Evolutionary conservation across 2,113 vertebrate species (phyloP).

Genomic region (Sardina pilchardus): DNA sequence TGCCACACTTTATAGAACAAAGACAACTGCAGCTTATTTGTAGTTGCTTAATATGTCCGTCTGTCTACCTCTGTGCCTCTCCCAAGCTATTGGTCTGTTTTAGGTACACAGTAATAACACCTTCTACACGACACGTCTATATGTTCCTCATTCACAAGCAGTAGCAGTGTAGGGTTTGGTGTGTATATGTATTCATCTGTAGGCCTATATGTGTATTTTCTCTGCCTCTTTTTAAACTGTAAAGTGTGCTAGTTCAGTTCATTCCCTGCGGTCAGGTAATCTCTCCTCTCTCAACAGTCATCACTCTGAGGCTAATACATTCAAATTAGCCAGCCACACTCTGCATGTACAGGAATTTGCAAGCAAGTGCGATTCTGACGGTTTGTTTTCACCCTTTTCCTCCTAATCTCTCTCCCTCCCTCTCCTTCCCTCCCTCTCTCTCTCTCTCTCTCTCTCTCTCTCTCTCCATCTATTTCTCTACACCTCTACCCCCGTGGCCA

Average conservation of each 20-base stretch:
- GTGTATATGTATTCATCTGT: background rate
- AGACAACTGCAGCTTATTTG: background rate
- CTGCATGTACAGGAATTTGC: constrained; percentile 61
- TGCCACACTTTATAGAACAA: background rate
- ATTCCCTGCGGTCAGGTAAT: constrained; percentile 56
- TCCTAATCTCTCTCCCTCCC: constrained; percentile 42
- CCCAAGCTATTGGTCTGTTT: background rate
- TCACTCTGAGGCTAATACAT: constrained; percentile 66
- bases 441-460: constrained; percentile 17
- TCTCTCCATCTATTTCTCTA: constrained; percentile 18
- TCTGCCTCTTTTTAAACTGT: constrained; percentile 25
- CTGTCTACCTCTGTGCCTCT: background rate
- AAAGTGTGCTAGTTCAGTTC: background rate
- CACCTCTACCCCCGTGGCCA: constrained; percentile 39
- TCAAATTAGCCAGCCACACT: constrained; percentile 67
- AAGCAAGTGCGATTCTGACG: constrained; percentile 62
- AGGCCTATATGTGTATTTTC: background rate
- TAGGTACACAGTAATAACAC: background rate
- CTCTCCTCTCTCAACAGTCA: constrained; percentile 67
- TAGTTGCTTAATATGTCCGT: background rate
- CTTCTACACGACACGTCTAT: background rate
- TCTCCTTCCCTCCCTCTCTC: background rate
- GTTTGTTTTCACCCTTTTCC: constrained; percentile 46
- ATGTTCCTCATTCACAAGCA: background rate
- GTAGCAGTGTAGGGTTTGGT: background rate